A percentile compares a stretch with the other conserved stretches of the same genome.
Conservation (phyloP, 2,888 invertebrate species). For the Aphrophora alni region DNA sequence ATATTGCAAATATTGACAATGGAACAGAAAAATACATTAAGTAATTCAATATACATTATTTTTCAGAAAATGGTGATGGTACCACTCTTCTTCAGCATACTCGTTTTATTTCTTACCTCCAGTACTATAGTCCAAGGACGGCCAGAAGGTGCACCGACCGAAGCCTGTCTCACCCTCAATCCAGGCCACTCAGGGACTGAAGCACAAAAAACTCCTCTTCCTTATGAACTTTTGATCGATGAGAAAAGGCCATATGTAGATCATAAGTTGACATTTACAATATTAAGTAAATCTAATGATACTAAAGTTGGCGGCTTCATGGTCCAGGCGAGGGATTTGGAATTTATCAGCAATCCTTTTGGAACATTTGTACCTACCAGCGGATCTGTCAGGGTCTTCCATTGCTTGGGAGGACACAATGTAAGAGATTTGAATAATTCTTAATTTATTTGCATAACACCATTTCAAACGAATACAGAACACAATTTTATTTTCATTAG, state of each 20-base stretch:
- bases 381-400: background rate
- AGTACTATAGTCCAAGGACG: background rate
- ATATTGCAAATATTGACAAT: too few relatives aligned
- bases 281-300: background rate
- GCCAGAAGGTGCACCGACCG: background rate
- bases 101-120: background rate
- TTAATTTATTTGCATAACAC: too few relatives aligned
- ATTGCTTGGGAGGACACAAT: background rate
- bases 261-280: background rate
- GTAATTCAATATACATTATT: background rate
- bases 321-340: background rate
- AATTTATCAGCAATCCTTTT: background rate
- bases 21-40: too few relatives aligned
- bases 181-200: background rate
- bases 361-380: background rate
- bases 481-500: too few relatives aligned
- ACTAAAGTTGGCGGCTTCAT: background rate
- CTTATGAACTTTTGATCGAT: background rate
- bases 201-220: background rate
- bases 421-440: background rate
- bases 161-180: background rate
- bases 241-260: background rate
- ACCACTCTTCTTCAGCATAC: background rate
- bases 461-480: too few relatives aligned
- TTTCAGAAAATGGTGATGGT: background rate